phyloP scores from a whole-genome alignment of 2,888 invertebrate species.

The Agriopis leucophaearia region DNA sequence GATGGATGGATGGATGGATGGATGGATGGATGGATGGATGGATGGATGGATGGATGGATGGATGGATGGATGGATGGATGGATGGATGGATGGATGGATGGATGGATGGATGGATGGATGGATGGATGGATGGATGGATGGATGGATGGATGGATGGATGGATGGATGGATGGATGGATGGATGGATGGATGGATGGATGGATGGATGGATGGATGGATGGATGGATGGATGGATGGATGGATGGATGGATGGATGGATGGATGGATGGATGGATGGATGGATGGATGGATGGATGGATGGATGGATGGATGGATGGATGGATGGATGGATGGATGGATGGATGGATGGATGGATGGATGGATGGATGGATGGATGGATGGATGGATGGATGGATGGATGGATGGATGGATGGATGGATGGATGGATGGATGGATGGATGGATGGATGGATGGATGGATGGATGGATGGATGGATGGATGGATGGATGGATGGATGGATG shows the following conservation, averaged over 20 bases:
- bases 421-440: slow-evolving; percentile 1
- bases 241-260: slow-evolving; percentile 2
- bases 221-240: slow-evolving; percentile 1
- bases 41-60: slow-evolving; percentile 5
- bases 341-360: slow-evolving; percentile 5
- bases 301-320: slow-evolving; percentile 5
- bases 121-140: slow-evolving; percentile 1
- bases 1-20: slow-evolving; percentile 5
- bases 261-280: slow-evolving; percentile 3
- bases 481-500: slow-evolving; percentile 1
- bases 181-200: slow-evolving; percentile 1
- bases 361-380: slow-evolving; percentile 5
- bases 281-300: slow-evolving; percentile 3
- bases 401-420: slow-evolving; percentile 2
- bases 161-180: slow-evolving; percentile 1
- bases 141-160: slow-evolving; percentile 1
- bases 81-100: slow-evolving; percentile 5
- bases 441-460: slow-evolving; percentile 1
- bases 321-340: slow-evolving; percentile 5
- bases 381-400: slow-evolving; percentile 5
- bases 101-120: slow-evolving; percentile 2
- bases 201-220: background rate
- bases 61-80: slow-evolving; percentile 5
- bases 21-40: slow-evolving; percentile 5
- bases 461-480: slow-evolving; percentile 1